phyloP scores from a whole-genome alignment of 2,797 vertebrate species.

The Platalea minor region DNA sequence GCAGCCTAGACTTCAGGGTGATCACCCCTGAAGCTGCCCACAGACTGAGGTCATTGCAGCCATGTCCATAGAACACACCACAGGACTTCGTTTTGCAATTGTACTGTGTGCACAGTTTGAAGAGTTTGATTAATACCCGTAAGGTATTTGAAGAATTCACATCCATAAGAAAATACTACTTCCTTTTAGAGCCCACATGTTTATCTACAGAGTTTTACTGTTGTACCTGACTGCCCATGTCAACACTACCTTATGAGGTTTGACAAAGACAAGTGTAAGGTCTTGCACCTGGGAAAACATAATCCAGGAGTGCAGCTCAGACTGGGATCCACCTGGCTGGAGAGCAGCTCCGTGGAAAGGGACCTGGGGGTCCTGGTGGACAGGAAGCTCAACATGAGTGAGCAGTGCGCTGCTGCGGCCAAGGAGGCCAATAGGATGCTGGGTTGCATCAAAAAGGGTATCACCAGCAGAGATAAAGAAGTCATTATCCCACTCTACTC shows the following conservation, averaged over 20 bases:
- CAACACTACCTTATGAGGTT: neutral
- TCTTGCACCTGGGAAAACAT: too few species aligned
- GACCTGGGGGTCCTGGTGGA: too few species aligned
- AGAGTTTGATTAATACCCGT: neutral
- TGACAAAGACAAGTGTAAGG: too few species aligned
- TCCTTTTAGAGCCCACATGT: neutral
- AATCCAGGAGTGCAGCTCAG: too few species aligned
- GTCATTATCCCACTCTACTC: too few species aligned
- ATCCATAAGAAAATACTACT: neutral
- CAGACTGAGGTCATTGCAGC: neutral
- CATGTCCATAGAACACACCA: accelerated
- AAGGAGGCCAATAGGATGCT: too few species aligned
- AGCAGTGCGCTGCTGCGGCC: too few species aligned
- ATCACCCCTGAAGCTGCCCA: neutral
- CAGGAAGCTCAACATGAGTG: too few species aligned
- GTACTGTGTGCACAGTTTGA: neutral
- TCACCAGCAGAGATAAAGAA: too few species aligned
- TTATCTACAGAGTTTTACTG: neutral
- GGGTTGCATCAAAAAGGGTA: too few species aligned
- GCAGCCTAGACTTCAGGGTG: neutral
- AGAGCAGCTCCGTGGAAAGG: too few species aligned
- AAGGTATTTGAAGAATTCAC: neutral
- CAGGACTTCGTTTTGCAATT: neutral
- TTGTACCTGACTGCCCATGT: neutral
- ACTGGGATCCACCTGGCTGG: too few species aligned